phyloP scores from a whole-genome alignment of 2,113 vertebrate species.

The Oenanthe melanoleuca region DNA sequence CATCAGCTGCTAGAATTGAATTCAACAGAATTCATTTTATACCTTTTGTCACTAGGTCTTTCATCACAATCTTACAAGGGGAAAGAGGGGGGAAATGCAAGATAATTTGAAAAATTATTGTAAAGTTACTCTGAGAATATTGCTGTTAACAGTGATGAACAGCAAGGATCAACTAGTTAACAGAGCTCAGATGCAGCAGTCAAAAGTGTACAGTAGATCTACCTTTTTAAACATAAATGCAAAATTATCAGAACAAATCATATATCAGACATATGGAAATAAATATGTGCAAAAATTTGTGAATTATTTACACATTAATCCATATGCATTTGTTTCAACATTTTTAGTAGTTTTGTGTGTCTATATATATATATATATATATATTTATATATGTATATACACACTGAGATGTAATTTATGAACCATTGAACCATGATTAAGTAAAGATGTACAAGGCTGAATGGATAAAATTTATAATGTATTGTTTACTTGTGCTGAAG shows the following conservation, averaged over 20 bases:
- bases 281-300: not conserved
- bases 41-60: not conserved
- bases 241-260: not conserved
- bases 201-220: slow-evolving; percentile 59
- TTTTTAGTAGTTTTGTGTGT: not conserved
- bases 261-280: rapidly evolving
- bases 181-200: slow-evolving; percentile 53
- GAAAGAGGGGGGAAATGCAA: not conserved
- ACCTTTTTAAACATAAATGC: not conserved
- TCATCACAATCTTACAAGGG: not conserved
- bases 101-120: not conserved
- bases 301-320: not conserved
- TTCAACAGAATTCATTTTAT: not conserved
- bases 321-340: not conserved
- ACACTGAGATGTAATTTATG: not conserved
- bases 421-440: not conserved
- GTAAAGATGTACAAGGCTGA: not conserved
- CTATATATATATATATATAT: not conserved
- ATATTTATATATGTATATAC: no score
- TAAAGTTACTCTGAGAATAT: not conserved
- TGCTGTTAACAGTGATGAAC: not conserved
- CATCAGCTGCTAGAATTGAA: not conserved
- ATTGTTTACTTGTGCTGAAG: not conserved
- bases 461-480: not conserved
- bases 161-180: not conserved